phyloP scores from a whole-genome alignment of 2,113 vertebrate species.

The Phrynosoma platyrhinos region DNA sequence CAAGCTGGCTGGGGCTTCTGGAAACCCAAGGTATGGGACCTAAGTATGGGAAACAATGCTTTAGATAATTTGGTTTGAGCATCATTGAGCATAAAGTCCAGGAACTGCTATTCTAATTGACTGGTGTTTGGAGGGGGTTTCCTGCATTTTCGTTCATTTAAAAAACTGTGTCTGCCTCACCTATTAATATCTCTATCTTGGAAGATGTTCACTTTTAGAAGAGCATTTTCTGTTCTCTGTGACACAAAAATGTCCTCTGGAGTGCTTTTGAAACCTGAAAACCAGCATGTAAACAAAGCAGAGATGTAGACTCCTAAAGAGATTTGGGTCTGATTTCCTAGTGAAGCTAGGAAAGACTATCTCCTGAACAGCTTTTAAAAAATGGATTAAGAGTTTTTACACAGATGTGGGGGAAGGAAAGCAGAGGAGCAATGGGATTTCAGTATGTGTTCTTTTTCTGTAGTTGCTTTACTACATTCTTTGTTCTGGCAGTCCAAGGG shows the following conservation, averaged over 20 bases:
- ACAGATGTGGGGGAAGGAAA: slow-evolving; percentile 21
- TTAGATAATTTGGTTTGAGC: background rate
- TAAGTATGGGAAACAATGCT: no score
- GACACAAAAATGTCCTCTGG: background rate
- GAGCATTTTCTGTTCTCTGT: background rate
- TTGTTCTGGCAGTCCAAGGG: background rate
- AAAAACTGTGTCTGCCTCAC: background rate
- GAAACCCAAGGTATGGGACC: no score
- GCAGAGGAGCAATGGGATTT: slow-evolving; percentile 33
- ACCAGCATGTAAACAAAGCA: background rate
- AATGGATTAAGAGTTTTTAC: background rate
- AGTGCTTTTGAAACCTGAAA: slow-evolving; percentile 3
- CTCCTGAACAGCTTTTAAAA: slow-evolving; percentile 21
- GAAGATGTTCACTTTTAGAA: background rate
- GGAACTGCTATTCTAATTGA: background rate
- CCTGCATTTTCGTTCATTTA: background rate
- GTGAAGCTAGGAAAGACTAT: background rate
- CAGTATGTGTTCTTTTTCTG: slow-evolving; percentile 34
- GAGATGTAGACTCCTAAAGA: slow-evolving; percentile 37
- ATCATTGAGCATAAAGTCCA: background rate
- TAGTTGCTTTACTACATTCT: slow-evolving; percentile 13
- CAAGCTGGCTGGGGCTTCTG: no score
- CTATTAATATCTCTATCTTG: background rate
- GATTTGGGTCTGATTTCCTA: background rate
- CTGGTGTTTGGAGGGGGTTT: background rate